A percentile compares a stretch with the other conserved stretches of the same genome.
These are phyloP conservation scores for Paradisaea rubra DNA, from an alignment of 2,113 vertebrate genomes.

Conservation along the genomic window DNA sequence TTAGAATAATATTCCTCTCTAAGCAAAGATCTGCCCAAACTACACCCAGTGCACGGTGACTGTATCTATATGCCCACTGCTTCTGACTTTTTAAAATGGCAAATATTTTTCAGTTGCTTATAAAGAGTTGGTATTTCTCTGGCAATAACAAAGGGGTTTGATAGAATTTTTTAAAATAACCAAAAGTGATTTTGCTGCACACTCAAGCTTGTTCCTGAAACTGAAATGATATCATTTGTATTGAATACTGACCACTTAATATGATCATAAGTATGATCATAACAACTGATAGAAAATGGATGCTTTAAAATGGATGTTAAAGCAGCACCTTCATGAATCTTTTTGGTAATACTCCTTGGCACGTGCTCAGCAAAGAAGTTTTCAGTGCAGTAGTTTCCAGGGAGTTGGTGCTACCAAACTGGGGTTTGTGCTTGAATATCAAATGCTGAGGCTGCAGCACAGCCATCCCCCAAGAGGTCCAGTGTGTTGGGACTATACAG, in stretches of 20 bases:
- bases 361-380: neutral
- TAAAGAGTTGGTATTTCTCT: neutral
- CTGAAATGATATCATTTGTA: neutral
- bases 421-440: neutral
- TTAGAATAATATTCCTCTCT: constrained; percentile 4
- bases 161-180: neutral
- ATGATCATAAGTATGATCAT: neutral
- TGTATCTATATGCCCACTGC: neutral
- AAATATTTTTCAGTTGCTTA: neutral
- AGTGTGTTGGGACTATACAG: neutral
- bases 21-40: neutral
- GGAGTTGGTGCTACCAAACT: neutral
- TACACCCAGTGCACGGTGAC: neutral
- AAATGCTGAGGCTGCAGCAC: neutral
- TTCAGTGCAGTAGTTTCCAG: neutral
- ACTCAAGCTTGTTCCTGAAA: neutral
- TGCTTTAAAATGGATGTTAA: neutral
- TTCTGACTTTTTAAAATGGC: neutral
- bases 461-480: neutral
- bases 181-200: neutral
- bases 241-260: neutral
- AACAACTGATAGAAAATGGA: neutral
- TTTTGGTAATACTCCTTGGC: neutral
- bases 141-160: neutral
- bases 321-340: neutral